phyloP scores from a whole-genome alignment of 2,797 vertebrate species.

The Mastacembelus armatus region DNA sequence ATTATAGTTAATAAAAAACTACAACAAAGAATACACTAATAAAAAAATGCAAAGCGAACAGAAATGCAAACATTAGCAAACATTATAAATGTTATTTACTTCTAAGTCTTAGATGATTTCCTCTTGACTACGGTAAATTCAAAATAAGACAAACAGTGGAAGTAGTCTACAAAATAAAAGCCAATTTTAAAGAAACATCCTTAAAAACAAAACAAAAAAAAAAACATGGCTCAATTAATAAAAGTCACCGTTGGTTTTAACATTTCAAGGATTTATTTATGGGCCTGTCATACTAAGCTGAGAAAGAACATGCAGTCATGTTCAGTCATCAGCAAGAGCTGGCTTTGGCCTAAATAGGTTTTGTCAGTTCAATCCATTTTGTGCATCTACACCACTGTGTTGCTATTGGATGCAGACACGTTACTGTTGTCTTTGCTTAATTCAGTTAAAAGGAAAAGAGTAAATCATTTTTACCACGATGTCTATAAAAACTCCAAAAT shows the following conservation, averaged over 20 bases:
- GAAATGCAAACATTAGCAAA: not conserved
- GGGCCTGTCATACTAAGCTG: not conserved
- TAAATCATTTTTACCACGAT: conserved; percentile 66
- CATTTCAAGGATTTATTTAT: conserved; percentile 43
- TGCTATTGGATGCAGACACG: conserved; percentile 53
- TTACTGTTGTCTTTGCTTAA: conserved; percentile 49
- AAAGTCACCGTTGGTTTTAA: conserved; percentile 20
- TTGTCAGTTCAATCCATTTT: conserved; percentile 69
- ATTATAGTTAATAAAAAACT: not conserved
- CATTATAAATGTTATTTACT: not conserved
- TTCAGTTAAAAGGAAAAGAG: conserved; percentile 69
- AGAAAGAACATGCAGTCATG: conserved; percentile 28
- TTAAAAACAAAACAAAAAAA: conserved; percentile 3
- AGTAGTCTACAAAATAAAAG: not conserved
- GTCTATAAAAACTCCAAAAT: conserved; percentile 38
- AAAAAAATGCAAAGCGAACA: not conserved
- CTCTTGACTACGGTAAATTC: too few relatives aligned
- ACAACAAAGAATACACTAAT: not conserved
- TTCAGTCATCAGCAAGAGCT: conserved; percentile 47
- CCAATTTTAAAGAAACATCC: not conserved
- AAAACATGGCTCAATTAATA: conserved; percentile 1
- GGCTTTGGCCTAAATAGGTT: conserved; percentile 55
- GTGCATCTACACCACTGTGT: conserved; percentile 39
- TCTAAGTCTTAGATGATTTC: not conserved
- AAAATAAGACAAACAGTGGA: not conserved